Evolutionary conservation across 2,797 vertebrate species (phyloP), one percentile per base, ranked within the genome.

Genomic region (Enteromius unitaeniatus): DNA sequence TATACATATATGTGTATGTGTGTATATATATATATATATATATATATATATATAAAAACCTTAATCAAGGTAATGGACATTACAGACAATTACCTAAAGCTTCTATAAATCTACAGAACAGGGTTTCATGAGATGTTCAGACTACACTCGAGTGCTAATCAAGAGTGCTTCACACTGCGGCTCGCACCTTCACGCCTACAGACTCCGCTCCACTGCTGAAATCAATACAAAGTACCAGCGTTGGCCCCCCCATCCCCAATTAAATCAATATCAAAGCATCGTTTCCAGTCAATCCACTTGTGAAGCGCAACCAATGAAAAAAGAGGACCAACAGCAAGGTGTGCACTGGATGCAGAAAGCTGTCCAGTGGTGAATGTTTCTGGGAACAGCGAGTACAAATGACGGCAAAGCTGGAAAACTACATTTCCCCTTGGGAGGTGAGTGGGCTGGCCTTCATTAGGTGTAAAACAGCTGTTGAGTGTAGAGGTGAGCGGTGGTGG

Each of bases 391-490:
- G 26, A 69, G 49, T 6, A 55, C 74, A 83, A 26, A 68, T 72
- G 45, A 69, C 23, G 34, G 45, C 9, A 6, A 23, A 34, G 31
- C 19, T 1, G 53, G 0, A 26, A 19, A 53, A 55, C 55, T 2
- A 19, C 60, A 21, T 10, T 49, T 72, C 67, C 45, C 53, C 73
- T 19, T 26, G 49, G 14, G 26, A 49, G 9, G 34, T 45, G 26
- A 40, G 87, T 84, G 75, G 88, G 86, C 42, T 14, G 84, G 83
- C 87, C 88, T 87, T 91, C 90, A 92, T 92, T 92, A 93, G 89
- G 88, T 92, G 90, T 90, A 89, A 90, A 94, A 92, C 93, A 94
- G 92, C 91, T 93, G 93, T 91, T 92, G 86, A 17, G 88, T 89
- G 92, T 92, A 92, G 91, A 92, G 91, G 87, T 90, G 89, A 89